phyloP scores from a whole-genome alignment of 2,888 invertebrate species.

The Endotricha flammealis region DNA sequence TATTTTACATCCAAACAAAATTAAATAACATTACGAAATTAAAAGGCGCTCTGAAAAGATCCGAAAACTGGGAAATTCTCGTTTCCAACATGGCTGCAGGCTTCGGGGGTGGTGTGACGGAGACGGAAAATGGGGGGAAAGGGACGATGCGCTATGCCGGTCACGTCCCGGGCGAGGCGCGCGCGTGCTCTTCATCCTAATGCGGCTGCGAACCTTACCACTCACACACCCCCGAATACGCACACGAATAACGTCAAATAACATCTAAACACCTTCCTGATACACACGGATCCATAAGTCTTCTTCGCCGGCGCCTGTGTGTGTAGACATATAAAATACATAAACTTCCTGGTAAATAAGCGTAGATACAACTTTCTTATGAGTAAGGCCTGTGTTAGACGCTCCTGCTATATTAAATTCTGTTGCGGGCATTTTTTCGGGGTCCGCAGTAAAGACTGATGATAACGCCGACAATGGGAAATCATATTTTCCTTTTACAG shows the following conservation, averaged over 20 bases:
- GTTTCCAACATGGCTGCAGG: slow-evolving; percentile 68
- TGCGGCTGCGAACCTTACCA: slow-evolving; percentile 58
- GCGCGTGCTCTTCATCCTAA: slow-evolving; percentile 75
- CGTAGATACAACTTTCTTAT: slow-evolving; percentile 67
- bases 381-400: slow-evolving; percentile 50
- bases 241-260: slow-evolving; percentile 38
- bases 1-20: slow-evolving; percentile 43
- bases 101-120: slow-evolving; percentile 64
- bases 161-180: slow-evolving; percentile 74
- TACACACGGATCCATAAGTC: slow-evolving; percentile 39
- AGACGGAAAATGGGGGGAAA: slow-evolving; percentile 67
- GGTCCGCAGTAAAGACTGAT: slow-evolving; percentile 42
- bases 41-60: slow-evolving; percentile 64
- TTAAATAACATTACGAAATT: slow-evolving; percentile 67
- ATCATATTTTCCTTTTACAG: slow-evolving; percentile 54
- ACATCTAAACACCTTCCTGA: slow-evolving; percentile 47
- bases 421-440: slow-evolving; percentile 55
- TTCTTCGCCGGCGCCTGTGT: slow-evolving; percentile 32
- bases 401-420: slow-evolving; percentile 72
- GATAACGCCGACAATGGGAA: slow-evolving; percentile 55
- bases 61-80: slow-evolving; percentile 71
- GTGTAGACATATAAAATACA: slow-evolving; percentile 58
- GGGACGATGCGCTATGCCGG: slow-evolving; percentile 74
- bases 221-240: slow-evolving; percentile 56
- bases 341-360: slow-evolving; percentile 75